Conservation (phyloP, 2,113 vertebrate species). For the Coryphaenoides rupestris region DNA sequence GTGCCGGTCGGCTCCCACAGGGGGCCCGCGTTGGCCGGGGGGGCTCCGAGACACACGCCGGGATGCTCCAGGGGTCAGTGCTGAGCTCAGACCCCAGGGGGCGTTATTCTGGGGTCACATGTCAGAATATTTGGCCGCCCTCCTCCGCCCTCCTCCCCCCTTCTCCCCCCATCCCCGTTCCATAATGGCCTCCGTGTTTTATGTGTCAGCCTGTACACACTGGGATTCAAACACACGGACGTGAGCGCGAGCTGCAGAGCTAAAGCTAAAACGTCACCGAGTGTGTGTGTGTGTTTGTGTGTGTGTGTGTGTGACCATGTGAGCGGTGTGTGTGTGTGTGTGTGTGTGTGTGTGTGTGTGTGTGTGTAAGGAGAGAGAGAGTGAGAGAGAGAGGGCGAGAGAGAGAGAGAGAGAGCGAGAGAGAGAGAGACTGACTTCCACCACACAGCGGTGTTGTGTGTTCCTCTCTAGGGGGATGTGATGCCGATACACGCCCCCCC, state of each 20-base stretch:
- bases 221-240: too few species aligned
- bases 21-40: constrained; percentile 29
- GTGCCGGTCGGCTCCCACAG: constrained; percentile 50
- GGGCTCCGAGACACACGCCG: constrained; percentile 66
- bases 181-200: too few species aligned
- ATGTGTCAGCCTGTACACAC: too few species aligned
- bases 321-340: too few species aligned
- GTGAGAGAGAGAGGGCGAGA: constrained; percentile 25
- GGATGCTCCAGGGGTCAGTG: constrained; percentile 62
- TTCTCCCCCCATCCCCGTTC: background rate
- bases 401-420: constrained; percentile 26
- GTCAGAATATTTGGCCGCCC: constrained; percentile 42
- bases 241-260: too few species aligned
- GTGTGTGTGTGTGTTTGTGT: background rate
- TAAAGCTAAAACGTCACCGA: constrained; percentile 5
- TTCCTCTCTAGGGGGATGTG: too few species aligned
- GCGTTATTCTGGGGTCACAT: constrained; percentile 54
- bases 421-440: constrained; percentile 20
- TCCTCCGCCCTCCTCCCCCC: background rate
- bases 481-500: background rate
- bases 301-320: too few species aligned
- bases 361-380: background rate
- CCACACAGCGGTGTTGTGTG: constrained; percentile 44
- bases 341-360: too few species aligned
- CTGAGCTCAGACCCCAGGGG: constrained; percentile 35